Conservation (phyloP, 2,888 invertebrate genomes). For the Drosophila recens region DNA sequence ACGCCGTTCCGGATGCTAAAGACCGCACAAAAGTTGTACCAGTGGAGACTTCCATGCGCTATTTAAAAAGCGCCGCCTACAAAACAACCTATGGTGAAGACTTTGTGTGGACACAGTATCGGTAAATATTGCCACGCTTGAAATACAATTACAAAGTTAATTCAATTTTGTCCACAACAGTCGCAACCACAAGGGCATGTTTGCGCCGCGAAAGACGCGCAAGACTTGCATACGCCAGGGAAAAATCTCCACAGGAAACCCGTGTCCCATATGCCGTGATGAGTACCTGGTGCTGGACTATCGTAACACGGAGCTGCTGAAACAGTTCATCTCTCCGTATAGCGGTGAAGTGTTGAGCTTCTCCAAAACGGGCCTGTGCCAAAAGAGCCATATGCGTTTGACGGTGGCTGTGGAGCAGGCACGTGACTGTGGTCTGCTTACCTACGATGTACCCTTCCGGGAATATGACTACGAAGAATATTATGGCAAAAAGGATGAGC, state of each 20-base stretch:
- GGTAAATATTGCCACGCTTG: conserved; percentile 55
- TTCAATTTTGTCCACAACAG: conserved; percentile 83
- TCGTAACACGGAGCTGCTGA: conserved; percentile 90
- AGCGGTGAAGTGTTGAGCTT: conserved; percentile 91
- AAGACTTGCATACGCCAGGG: conserved; percentile 93
- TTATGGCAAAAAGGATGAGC: conserved; percentile 68
- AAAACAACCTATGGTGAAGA: conserved; percentile 92
- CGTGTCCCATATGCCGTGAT: conserved; percentile 98
- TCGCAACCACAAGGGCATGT: conserved; percentile 93
- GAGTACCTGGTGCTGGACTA: conserved; percentile 95
- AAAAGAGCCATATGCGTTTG: conserved; percentile 91
- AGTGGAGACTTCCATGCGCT: conserved; percentile 93
- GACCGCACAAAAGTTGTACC: conserved; percentile 90
- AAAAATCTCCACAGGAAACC: conserved; percentile 92
- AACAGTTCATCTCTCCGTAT: conserved; percentile 95
- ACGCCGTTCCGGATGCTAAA: conserved; percentile 82
- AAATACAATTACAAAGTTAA: background rate
- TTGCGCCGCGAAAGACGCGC: conserved; percentile 92
- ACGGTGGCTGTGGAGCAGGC: conserved; percentile 92
- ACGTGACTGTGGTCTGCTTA: conserved; percentile 91
- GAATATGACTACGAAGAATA: conserved; percentile 94
- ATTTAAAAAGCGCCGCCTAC: conserved; percentile 93
- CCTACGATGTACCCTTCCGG: conserved; percentile 93
- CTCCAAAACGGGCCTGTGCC: conserved; percentile 93
- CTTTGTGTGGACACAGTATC: conserved; percentile 94